Base-by-base conservation (phyloP, 2,888 invertebrate species). In the Parnassius smintheus region DNA sequence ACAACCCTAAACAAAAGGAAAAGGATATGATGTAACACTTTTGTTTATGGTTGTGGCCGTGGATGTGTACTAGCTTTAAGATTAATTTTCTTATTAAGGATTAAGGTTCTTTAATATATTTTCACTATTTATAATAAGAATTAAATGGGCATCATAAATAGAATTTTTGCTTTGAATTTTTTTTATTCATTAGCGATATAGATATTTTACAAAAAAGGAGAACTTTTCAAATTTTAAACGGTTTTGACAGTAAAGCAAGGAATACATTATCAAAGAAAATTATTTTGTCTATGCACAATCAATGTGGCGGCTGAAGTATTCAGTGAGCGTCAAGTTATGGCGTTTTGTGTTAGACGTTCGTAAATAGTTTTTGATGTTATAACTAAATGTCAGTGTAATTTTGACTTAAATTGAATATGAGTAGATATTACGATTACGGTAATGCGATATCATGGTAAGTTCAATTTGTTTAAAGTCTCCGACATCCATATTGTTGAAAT, bases 371-470 rank as follows among this genome's bases (percentile, higher is more conserved):
- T 71, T 70, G 69, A 77, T 76, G 70, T 74, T 77, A 75, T 77
- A 76, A 72, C 75, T 82, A 75, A 85, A 81, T 83, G 82, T 81
- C 76, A 79, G 78, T 81, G 78, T 74, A 77, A 72, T 73, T 80
- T 76, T 76, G 66, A 80, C 75, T 78, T 80, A 78, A 77, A 81
- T 71, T 80, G 82, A 88, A 83, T 83, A 92, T 92, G 92, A 92
- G 88, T 84, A 88, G 92, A 85, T 92, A 92, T 87, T 92, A 88
- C 87, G 92, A 92, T 86, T 92, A 88, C 84, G 81, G 86, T 83
- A 92, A 86, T 83, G 88, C 86, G 76, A 85, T 92, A 85, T 90
- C 92, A 86, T 92, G 92, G 92, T 92, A 72, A 92, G 92, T 91
- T 75, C 56, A 70, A 72, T 65, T 75, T 72, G 70, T 70, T 67